Conservation (phyloP, 2,113 vertebrate genomes). For the Hydrolagus affinis region DNA sequence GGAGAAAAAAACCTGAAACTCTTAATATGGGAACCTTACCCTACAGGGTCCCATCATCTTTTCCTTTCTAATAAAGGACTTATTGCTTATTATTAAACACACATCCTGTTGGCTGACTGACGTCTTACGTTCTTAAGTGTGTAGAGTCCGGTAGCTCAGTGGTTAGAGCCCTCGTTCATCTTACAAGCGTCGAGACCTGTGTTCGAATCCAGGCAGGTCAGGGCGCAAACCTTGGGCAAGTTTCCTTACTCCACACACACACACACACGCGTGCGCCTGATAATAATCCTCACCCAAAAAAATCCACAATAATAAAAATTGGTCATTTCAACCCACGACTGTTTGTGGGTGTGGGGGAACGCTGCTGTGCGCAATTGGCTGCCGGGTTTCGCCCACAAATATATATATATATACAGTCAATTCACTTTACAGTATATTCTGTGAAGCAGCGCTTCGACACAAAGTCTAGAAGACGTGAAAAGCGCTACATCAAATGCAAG, state of each 20-base stretch:
- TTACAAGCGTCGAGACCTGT: too few relatives aligned
- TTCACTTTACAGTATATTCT: too few relatives aligned
- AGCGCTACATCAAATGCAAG: too few relatives aligned
- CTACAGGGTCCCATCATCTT: constrained; percentile 8
- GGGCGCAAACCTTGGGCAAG: too few relatives aligned
- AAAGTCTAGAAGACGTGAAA: too few relatives aligned
- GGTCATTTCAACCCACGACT: not conserved
- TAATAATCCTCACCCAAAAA: not conserved
- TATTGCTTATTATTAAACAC: not conserved
- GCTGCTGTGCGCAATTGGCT: not conserved
- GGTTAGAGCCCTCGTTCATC: not conserved
- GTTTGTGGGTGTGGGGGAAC: not conserved
- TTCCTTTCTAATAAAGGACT: constrained; percentile 31
- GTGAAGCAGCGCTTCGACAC: too few relatives aligned
- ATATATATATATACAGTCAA: too few relatives aligned
- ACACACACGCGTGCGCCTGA: not conserved
- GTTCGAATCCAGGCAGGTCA: too few relatives aligned
- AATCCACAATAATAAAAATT: not conserved
- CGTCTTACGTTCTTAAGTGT: not conserved
- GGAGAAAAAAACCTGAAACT: constrained; percentile 14
- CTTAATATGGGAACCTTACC: constrained; percentile 1
- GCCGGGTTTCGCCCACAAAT: too few relatives aligned
- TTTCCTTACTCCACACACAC: too few relatives aligned
- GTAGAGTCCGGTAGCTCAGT: not conserved
- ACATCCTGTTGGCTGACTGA: not conserved